These are phyloP conservation scores for Argyresthia albistria DNA, from an alignment of 2,888 invertebrate species.

Conservation along the genomic window DNA sequence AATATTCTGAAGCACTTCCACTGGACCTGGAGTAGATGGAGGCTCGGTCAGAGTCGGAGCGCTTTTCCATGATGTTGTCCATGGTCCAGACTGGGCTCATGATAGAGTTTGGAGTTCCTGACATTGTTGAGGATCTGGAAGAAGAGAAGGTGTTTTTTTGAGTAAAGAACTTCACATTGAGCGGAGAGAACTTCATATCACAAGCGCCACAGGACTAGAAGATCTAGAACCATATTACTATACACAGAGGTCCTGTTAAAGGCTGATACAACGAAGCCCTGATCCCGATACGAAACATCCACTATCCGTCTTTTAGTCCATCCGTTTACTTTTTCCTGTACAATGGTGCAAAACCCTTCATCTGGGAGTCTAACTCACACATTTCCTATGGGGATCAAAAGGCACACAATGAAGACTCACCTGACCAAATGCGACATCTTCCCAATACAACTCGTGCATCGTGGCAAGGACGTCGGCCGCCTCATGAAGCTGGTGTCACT, in stretches of 20 bases:
- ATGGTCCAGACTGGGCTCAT: slow-evolving; percentile 74
- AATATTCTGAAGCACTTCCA: slow-evolving; percentile 78
- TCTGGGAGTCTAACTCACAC: too few relatives aligned
- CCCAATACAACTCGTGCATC: slow-evolving; percentile 85
- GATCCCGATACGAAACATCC: too few relatives aligned
- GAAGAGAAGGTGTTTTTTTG: not conserved
- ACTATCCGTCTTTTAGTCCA: not conserved
- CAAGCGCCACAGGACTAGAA: too few relatives aligned
- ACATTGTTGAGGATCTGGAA: slow-evolving; percentile 72
- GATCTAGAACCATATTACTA: too few relatives aligned
- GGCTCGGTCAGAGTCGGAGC: slow-evolving; percentile 72
- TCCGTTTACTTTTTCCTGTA: too few relatives aligned
- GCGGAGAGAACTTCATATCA: too few relatives aligned
- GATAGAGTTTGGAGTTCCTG: slow-evolving; percentile 56
- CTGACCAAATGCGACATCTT: slow-evolving; percentile 78
- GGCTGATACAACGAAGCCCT: too few relatives aligned
- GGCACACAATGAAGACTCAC: slow-evolving; percentile 16
- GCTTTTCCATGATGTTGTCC: slow-evolving; percentile 62
- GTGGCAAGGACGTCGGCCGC: slow-evolving; percentile 61
- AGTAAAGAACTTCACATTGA: too few relatives aligned
- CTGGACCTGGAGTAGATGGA: slow-evolving; percentile 78
- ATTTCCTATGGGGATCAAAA: too few relatives aligned
- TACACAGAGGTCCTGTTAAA: too few relatives aligned
- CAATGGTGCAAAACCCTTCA: too few relatives aligned
- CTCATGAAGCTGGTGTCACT: slow-evolving; percentile 52